These are phyloP conservation scores for Drusus annulatus DNA, from an alignment of 1,140 invertebrate species.

Conservation along the genomic window DNA sequence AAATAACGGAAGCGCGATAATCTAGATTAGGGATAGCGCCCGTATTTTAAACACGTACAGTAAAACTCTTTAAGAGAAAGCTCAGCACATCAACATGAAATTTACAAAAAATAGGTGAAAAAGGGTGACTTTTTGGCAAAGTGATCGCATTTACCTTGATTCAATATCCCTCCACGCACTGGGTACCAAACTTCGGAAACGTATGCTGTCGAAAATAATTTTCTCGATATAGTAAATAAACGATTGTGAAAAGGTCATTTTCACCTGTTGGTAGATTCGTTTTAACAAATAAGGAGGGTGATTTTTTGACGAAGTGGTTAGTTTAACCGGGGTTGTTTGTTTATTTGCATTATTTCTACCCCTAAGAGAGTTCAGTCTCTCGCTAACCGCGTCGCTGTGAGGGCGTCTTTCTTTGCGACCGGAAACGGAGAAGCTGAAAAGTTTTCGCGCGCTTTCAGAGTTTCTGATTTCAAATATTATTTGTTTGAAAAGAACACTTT, in stretches of 20 bases:
- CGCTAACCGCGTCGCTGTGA: not conserved
- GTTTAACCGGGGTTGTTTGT: not conserved
- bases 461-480: slow-evolving; percentile 5
- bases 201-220: slow-evolving; percentile 14
- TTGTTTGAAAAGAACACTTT: slow-evolving; percentile 22
- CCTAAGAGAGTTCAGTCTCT: slow-evolving; percentile 25
- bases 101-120: not conserved
- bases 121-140: not conserved
- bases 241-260: not conserved
- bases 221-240: not conserved
- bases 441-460: slow-evolving; percentile 25
- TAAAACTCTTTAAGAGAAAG: not conserved
- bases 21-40: slow-evolving; percentile 6
- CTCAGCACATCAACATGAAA: not conserved
- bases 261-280: not conserved
- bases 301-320: not conserved
- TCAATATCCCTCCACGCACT: not conserved
- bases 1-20: slow-evolving; percentile 17
- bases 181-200: slow-evolving; percentile 7
- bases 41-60: not conserved
- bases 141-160: not conserved
- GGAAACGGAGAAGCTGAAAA: not conserved
- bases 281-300: not conserved
- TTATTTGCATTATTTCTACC: not conserved
- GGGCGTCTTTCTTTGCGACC: not conserved